Evolutionary conservation across 2,113 vertebrate species (phyloP).

Genomic region (Amblyornis subalaris): DNA sequence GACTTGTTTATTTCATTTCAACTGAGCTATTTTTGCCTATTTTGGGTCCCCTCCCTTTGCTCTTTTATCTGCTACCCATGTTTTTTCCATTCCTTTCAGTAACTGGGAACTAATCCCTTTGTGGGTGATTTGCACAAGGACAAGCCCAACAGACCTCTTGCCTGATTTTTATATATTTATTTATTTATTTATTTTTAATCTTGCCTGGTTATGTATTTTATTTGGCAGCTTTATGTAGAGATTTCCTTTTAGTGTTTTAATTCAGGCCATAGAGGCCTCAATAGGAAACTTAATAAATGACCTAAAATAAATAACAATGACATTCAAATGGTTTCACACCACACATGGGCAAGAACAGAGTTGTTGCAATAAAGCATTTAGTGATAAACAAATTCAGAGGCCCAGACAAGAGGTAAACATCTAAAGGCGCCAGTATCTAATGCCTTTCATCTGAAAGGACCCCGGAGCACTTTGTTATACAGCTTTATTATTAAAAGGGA

Average conservation of each 20-base stretch:
- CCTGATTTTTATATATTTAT: neutral
- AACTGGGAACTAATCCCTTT: neutral
- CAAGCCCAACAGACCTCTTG: neutral
- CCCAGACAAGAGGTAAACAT: slow-evolving; percentile 32
- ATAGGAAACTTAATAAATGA: neutral
- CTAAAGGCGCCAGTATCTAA: neutral
- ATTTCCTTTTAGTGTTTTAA: neutral
- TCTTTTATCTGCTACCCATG: neutral
- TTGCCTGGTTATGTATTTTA: neutral
- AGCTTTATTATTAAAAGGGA: slow-evolving; percentile 4
- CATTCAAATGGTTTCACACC: neutral
- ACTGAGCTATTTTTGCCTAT: neutral
- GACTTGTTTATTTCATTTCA: slow-evolving; percentile 9
- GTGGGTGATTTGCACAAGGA: neutral
- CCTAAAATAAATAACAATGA: slow-evolving; percentile 25
- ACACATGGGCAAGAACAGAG: neutral
- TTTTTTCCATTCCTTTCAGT: neutral
- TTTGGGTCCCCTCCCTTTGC: neutral
- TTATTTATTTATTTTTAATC: neutral
- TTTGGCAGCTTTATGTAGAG: neutral
- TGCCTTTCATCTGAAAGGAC: slow-evolving; percentile 8
- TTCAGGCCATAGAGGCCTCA: neutral
- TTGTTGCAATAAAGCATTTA: neutral
- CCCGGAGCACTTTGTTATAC: neutral
- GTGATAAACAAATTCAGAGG: neutral